phyloP scores from a whole-genome alignment of 2,888 invertebrate species.

The Papilio elwesi region DNA sequence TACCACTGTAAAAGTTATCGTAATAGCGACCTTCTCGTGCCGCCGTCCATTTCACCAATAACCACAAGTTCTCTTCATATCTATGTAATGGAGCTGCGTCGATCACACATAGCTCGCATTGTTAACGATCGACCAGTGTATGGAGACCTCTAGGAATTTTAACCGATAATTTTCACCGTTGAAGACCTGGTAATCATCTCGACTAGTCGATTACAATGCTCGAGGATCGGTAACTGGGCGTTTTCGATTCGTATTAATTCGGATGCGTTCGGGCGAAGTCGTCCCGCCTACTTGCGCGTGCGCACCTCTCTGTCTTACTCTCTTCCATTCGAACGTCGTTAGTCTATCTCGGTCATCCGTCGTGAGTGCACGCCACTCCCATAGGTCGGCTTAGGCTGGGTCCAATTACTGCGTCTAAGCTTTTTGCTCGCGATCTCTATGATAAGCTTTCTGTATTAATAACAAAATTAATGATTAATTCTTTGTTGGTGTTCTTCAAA shows the following conservation, averaged over 20 bases:
- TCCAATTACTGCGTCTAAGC: conserved; percentile 75
- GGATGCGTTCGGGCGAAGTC: conserved; percentile 63
- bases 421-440: conserved; percentile 74
- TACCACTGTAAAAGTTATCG: conserved; percentile 53
- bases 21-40: conserved; percentile 49
- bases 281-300: conserved; percentile 69
- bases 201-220: conserved; percentile 54
- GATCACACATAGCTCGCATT: conserved; percentile 64
- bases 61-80: conserved; percentile 55
- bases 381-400: conserved; percentile 69
- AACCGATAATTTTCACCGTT: conserved; percentile 29
- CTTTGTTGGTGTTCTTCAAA: conserved; percentile 49
- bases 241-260: conserved; percentile 66
- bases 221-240: conserved; percentile 72
- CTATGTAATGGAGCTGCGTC: conserved; percentile 58
- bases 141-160: conserved; percentile 49
- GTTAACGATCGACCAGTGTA: conserved; percentile 51
- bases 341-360: conserved; percentile 59
- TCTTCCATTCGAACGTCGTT: conserved; percentile 46
- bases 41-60: conserved; percentile 54
- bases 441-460: conserved; percentile 74
- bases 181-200: conserved; percentile 59
- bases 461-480: conserved; percentile 63
- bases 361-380: conserved; percentile 69
- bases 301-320: conserved; percentile 59